Base-by-base conservation (phyloP, 2,888 invertebrate species). In the Protonemura montana region DNA sequence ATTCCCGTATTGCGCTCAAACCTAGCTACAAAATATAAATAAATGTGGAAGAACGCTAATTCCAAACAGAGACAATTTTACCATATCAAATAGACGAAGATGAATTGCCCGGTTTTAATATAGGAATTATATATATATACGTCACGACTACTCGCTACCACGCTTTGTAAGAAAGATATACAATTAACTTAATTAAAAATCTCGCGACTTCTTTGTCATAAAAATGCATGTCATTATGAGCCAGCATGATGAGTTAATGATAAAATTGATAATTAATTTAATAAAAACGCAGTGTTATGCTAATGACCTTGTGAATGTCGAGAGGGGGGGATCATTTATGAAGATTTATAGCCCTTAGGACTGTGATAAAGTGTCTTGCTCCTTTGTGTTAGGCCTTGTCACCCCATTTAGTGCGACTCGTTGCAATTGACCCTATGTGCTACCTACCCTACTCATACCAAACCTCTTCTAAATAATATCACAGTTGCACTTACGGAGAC, bases 101-200 rank as follows among this genome's bases (percentile, higher is more conserved):
- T 59, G 13, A 59, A 59, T 59, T 13, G 59, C 21, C 21, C 21
- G 59, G 59, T 59, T 59, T 59, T 59, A 59, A 59, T 59, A 59
- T 59, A 59, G 1, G 59, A 59, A 59, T 59, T 7, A 35, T 3
- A 59, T 59, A 10, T 7, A 35, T 3, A 59, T 59, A 10, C 59
- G 59, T 59, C 59, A 59, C 59, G 21, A 59, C 59, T 59, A 59
- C 13, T 10, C 59, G 35, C 35, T 10, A 10, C 10, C 35, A 35
- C 35, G 35, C 35, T 35, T 59, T 21, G 59, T 59, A 10, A 10
- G 59, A 13, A 59, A 21, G 59, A 59, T 59, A 21, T 21, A 59
- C 59, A 59, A 59, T 59, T 59, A 59, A 59, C 59, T 59, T 59
- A 59, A 59, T 59, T 59, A 59, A 59, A 59, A 59, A 59, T 59